Percentiles rank a stretch among this genome's conserved stretches.
Conservation (phyloP, 37 sponge, comb jelly and placozoan species). For the Axinella damicornis region DNA sequence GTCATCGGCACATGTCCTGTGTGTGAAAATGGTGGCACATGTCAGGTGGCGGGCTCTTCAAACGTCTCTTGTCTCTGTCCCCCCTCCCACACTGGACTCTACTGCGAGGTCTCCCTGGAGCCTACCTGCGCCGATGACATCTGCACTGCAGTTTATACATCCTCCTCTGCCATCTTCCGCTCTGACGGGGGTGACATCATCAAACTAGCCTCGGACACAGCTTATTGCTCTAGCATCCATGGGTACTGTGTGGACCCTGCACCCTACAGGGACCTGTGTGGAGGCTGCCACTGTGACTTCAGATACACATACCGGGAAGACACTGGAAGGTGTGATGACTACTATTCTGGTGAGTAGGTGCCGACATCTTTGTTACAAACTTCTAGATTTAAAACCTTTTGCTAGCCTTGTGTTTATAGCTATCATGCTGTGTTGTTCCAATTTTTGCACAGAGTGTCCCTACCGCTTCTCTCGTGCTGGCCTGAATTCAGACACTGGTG, state of each 20-base stretch:
- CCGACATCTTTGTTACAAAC: not conserved
- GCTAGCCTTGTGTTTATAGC: no score
- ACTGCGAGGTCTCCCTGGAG: not conserved
- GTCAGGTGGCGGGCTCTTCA: not conserved
- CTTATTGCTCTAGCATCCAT: not conserved
- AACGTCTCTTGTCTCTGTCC: constrained; percentile 14
- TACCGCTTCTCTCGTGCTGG: constrained; percentile 3
- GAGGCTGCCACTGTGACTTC: not conserved
- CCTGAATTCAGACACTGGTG: not conserved
- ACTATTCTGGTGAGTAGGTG: not conserved
- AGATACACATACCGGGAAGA: not conserved
- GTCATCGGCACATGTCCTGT: constrained; percentile 3
- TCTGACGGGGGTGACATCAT: not conserved
- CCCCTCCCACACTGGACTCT: constrained; percentile 17
- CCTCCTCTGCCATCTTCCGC: not conserved
- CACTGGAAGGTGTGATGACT: constrained; percentile 1
- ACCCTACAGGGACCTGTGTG: not conserved
- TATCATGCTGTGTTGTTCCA: no score
- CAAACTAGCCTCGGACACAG: not conserved
- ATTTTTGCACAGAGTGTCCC: not conserved
- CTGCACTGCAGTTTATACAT: not conserved
- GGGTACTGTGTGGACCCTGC: not conserved
- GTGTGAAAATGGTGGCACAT: constrained; percentile 51
- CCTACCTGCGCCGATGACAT: not conserved
- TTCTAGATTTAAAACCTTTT: no score